Percentiles rank a stretch among this genome's conserved stretches.
Evolutionary conservation across 2,113 vertebrate genomes (phyloP).

Genomic region (Rhea pennata): DNA sequence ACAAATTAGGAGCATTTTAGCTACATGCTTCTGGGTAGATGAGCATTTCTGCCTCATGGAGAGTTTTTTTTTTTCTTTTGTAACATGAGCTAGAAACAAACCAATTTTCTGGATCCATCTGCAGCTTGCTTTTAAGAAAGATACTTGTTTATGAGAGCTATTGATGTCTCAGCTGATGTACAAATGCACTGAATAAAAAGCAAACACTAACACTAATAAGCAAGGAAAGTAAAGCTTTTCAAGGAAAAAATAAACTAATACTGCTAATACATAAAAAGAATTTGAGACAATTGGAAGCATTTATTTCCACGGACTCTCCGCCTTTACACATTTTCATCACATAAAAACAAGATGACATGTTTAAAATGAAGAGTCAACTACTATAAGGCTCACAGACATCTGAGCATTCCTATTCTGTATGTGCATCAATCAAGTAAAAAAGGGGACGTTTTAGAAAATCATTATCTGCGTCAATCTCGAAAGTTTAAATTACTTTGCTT

Average conservation of each 20-base stretch:
- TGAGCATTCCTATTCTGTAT: neutral
- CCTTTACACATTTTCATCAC: neutral
- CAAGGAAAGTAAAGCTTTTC: neutral
- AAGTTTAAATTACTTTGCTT: neutral
- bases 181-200: neutral
- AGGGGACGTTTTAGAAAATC: constrained; percentile 38
- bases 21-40: neutral
- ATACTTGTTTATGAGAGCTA: neutral
- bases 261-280: neutral
- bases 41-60: neutral
- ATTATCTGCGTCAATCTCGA: neutral
- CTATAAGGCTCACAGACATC: neutral
- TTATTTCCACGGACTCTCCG: neutral
- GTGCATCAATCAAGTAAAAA: neutral
- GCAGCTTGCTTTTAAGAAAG: neutral
- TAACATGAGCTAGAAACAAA: neutral
- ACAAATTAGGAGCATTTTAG: neutral
- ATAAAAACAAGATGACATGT: neutral
- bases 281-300: neutral
- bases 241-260: neutral
- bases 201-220: neutral
- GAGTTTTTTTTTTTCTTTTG: neutral
- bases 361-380: neutral
- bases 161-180: neutral
- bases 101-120: neutral